These are phyloP conservation scores for Whitmania pigra DNA, from an alignment of 1,140 invertebrate genomes.

Conservation along the genomic window DNA sequence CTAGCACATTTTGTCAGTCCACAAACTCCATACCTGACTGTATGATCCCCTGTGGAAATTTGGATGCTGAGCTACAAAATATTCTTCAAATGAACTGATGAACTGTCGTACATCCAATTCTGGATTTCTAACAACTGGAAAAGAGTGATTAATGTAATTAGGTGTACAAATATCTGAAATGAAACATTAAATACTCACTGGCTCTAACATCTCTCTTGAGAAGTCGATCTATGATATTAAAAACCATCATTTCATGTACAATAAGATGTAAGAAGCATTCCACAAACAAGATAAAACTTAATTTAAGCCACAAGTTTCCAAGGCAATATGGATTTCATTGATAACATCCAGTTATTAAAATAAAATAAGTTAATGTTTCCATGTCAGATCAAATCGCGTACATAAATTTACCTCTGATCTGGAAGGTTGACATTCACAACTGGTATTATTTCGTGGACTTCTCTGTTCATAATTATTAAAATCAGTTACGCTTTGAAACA, in stretches of 20 bases:
- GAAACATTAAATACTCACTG: neutral
- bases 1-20: too few relatives aligned
- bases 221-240: constrained; percentile 9
- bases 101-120: constrained; percentile 76
- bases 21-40: too few relatives aligned
- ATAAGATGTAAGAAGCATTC: too few relatives aligned
- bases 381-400: neutral
- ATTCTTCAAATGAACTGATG: constrained; percentile 64
- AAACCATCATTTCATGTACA: neutral
- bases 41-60: constrained; percentile 89
- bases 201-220: neutral
- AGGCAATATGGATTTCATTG: too few relatives aligned
- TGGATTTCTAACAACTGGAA: constrained; percentile 71
- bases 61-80: constrained; percentile 65
- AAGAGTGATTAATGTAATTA: neutral
- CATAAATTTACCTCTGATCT: constrained; percentile 37
- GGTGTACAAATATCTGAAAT: neutral
- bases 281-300: too few relatives aligned
- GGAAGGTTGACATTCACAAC: constrained; percentile 36
- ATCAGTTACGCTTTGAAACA: too few relatives aligned
- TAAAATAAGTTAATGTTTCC: too few relatives aligned
- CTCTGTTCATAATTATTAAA: constrained; percentile 27
- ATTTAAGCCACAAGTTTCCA: too few relatives aligned
- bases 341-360: too few relatives aligned
- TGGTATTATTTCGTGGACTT: constrained; percentile 34